A percentile compares a stretch with the other conserved stretches of the same genome.
Evolutionary conservation across 1,140 invertebrate genomes (phyloP).

Genomic region (Scaptomyza pallida): DNA sequence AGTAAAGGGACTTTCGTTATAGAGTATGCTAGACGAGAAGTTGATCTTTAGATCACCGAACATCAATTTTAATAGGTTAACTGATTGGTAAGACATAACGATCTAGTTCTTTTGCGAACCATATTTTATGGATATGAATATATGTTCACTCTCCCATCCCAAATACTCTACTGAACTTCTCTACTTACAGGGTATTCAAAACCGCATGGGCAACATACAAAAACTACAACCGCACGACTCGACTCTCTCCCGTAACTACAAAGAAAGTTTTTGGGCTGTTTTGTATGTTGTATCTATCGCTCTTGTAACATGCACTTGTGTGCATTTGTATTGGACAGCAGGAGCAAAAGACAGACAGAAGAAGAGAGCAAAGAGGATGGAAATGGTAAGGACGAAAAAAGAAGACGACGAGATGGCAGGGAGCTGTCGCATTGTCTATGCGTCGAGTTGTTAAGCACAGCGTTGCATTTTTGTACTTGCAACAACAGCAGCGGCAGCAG

Average conservation of each 20-base stretch:
- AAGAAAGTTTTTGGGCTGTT: slow-evolving; percentile 12
- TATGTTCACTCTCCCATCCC: no score
- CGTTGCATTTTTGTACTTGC: slow-evolving; percentile 34
- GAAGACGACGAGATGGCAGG: slow-evolving; percentile 14
- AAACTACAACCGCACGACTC: slow-evolving; percentile 57
- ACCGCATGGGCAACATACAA: slow-evolving; percentile 64
- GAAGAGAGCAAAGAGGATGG: not conserved
- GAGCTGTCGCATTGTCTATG: slow-evolving; percentile 60
- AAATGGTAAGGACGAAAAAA: not conserved
- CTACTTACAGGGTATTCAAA: slow-evolving; percentile 38
- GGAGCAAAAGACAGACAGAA: not conserved
- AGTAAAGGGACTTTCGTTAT: not conserved
- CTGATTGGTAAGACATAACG: not conserved
- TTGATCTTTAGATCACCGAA: not conserved
- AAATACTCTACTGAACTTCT: no score
- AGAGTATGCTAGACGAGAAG: not conserved
- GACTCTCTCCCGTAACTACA: slow-evolving; percentile 37
- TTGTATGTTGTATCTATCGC: slow-evolving; percentile 9
- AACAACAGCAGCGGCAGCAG: not conserved
- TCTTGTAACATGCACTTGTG: slow-evolving; percentile 28
- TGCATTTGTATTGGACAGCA: slow-evolving; percentile 31
- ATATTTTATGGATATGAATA: no score
- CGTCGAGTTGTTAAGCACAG: slow-evolving; percentile 51
- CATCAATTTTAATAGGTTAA: no score
- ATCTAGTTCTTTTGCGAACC: no score